Base-by-base conservation (phyloP, 2,797 vertebrate species). In the Decapterus maruadsi region DNA sequence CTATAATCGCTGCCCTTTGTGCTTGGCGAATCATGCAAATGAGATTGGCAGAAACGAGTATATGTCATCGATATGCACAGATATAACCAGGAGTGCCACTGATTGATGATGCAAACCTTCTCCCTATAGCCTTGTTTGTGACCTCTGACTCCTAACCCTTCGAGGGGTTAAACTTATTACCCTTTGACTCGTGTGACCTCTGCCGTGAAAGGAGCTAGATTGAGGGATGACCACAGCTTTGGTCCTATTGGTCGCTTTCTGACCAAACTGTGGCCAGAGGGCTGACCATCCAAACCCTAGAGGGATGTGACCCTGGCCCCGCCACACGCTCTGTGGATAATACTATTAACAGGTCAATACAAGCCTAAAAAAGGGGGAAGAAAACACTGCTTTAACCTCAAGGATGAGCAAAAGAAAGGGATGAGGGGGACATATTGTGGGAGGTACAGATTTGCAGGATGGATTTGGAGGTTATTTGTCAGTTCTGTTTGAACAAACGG, bases 141-240 rank as follows among this genome's bases (percentile, higher is more conserved):
- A 96, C 96, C 96, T 96, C 95, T 96, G 96, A 96, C 96, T 92
- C 60, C 68, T 91, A 56, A 78, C 78, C 90, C 89, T 90, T 93
- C 93, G 72, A 92, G 90, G 92, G 96, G 93, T 94, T 96, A 96
- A 98, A 96, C 95, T 96, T 96, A 97, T 97, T 98, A 97, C 94
- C 96, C 96, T 97, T 72, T 96, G 96, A 97, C 96, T 96, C 90
- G 81, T 85, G 83, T 94, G 96, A 96, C 96, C 96, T 96, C 95
- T 93, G 89, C 92, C 93, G 93, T 95, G 95, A 93, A 96, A 93
- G 94, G 92, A 92, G 94, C 93, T 94, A 95, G 96, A 96, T 96
- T 96, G 96, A 97, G 95, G 92, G 94, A 96, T 96, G 96, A 96
- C 96, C 96, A 96, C 90, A 80, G 86, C 94, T 94, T 82, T 83